Conservation (phyloP, 2,113 vertebrate species). For the Chlamydotis undulata region DNA sequence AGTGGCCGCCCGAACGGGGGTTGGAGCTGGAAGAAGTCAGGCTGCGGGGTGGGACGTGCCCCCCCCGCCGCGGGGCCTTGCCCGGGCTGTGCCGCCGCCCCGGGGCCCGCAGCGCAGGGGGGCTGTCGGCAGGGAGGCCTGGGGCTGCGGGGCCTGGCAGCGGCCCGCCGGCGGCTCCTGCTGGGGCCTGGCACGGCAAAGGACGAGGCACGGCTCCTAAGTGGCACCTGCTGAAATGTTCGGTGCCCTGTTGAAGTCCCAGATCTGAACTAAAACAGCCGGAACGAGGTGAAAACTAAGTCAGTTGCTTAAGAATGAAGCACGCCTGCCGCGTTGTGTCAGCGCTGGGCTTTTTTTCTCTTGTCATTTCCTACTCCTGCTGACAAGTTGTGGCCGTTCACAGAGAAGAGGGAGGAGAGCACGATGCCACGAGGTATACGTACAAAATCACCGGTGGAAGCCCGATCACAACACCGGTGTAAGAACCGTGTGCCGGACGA, state of each 20-base stretch:
- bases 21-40: accelerated
- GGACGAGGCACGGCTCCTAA: neutral
- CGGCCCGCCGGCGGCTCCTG: no score
- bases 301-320: neutral
- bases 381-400: neutral
- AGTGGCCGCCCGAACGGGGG: neutral
- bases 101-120: neutral
- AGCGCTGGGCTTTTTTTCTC: no score
- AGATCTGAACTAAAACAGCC: no score
- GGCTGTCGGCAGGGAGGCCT: no score
- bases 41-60: neutral
- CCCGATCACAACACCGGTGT: accelerated
- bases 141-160: neutral
- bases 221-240: accelerated
- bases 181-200: neutral
- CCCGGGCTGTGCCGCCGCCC: neutral
- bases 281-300: neutral
- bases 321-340: neutral
- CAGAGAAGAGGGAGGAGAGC: neutral
- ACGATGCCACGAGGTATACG: accelerated
- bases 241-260: accelerated
- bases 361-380: neutral
- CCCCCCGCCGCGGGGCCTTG: neutral
- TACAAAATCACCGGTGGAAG: accelerated
- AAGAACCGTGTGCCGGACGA: no score